phyloP scores from a whole-genome alignment of 2,797 vertebrate genomes.

The Tokudaia muenninki region DNA sequence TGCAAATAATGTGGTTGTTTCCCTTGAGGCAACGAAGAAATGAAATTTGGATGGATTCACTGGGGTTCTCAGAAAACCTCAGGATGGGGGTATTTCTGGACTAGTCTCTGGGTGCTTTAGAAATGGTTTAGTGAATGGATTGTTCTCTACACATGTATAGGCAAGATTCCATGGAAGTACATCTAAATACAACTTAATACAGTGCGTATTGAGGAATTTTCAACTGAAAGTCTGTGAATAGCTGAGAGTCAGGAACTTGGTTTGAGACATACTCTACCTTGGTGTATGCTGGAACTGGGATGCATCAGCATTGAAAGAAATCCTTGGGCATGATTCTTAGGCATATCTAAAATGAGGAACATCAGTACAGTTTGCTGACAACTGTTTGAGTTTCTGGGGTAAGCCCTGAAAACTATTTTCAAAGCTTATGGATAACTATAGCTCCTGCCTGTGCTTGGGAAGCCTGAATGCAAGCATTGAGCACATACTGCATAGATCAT shows the following conservation, averaged over 20 bases:
- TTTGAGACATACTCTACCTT: neutral
- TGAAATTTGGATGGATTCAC: slow-evolving; percentile 14
- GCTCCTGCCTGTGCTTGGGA: neutral
- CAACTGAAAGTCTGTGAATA: neutral
- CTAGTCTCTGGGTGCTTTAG: neutral
- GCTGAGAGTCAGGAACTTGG: neutral
- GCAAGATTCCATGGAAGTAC: neutral
- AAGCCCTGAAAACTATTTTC: neutral
- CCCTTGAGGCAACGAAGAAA: neutral
- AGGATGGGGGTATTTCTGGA: neutral
- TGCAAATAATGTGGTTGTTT: neutral
- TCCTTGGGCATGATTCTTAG: neutral
- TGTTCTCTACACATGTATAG: neutral
- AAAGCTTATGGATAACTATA: neutral
- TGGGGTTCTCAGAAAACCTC: neutral
- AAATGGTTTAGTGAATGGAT: neutral
- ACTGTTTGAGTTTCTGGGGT: neutral
- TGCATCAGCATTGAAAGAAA: neutral
- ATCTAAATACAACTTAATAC: neutral
- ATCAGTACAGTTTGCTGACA: neutral
- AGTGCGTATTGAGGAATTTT: neutral
- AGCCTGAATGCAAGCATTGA: neutral
- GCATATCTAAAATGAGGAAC: neutral
- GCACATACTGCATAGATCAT: neutral
- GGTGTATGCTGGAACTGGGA: neutral